Conservation (phyloP, 1,140 invertebrate species). For the Anoplolepis gracilipes region DNA sequence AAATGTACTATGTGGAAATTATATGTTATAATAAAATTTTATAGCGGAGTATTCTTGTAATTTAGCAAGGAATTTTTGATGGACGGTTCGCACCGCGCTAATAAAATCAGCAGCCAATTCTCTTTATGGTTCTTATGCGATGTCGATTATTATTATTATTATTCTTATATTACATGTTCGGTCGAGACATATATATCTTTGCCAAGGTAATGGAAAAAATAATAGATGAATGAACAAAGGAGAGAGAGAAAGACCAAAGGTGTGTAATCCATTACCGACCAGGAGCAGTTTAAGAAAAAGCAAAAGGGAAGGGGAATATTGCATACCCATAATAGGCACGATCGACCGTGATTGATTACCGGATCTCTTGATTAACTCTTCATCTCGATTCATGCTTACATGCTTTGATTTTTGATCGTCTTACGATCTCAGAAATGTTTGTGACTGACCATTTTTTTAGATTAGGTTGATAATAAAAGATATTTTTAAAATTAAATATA, state of each 20-base stretch:
- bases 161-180: conserved; percentile 61
- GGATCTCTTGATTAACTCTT: conserved; percentile 75
- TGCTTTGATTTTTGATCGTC: conserved; percentile 7
- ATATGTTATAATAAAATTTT: no score
- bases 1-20: no score
- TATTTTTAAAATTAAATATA: no score
- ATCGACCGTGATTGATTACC: conserved; percentile 73
- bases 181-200: conserved; percentile 22
- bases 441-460: neutral
- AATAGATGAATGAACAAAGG: neutral
- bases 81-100: no score
- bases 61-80: no score
- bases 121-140: no score
- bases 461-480: neutral
- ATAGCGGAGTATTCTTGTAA: no score
- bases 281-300: conserved; percentile 37
- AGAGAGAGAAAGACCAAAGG: conserved; percentile 15
- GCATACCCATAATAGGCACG: conserved; percentile 61
- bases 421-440: conserved; percentile 9
- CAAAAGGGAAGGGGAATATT: conserved; percentile 9
- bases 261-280: conserved; percentile 22
- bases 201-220: conserved; percentile 31
- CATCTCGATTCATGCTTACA: conserved; percentile 67
- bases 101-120: no score
- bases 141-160: no score